Conservation (phyloP, 2,797 vertebrate species). For the Todus mexicanus region DNA sequence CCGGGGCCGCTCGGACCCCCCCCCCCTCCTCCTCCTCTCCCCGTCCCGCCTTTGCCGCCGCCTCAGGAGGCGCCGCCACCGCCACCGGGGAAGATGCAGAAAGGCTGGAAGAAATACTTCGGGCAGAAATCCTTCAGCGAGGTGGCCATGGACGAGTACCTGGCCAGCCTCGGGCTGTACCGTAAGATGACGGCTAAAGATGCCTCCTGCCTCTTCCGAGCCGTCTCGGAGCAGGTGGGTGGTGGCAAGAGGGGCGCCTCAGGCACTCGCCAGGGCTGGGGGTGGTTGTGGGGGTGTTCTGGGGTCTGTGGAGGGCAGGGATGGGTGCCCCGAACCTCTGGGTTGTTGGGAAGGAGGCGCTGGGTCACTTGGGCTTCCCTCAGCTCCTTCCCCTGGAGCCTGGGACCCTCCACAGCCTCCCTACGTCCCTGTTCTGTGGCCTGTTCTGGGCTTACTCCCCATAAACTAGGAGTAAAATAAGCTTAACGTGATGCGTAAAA, state of each 20-base stretch:
- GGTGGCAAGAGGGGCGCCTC: not conserved
- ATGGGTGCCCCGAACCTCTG: not conserved
- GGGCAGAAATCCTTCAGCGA: constrained; percentile 76
- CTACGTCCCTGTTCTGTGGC: accelerated
- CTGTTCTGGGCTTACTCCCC: accelerated
- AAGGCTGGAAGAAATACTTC: constrained; percentile 89
- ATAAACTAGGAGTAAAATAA: accelerated
- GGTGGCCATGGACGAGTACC: constrained; percentile 93
- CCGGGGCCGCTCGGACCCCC: too few relatives aligned
- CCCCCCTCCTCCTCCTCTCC: too few relatives aligned
- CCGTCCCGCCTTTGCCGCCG: not conserved
- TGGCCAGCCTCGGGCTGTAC: constrained; percentile 88
- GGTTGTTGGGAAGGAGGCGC: not conserved
- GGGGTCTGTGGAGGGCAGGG: not conserved
- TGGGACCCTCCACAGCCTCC: accelerated
- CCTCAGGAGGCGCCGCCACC: constrained; percentile 35
- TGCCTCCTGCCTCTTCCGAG: constrained; percentile 91
- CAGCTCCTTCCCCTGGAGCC: too few relatives aligned
- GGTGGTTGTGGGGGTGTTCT: not conserved
- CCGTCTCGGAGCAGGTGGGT: constrained; percentile 91
- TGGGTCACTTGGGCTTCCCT: not conserved
- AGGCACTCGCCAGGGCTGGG: not conserved
- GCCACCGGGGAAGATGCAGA: constrained; percentile 84
- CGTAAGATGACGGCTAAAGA: constrained; percentile 93
- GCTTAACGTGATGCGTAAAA: accelerated